Evolutionary conservation across 2,797 vertebrate species (phyloP), one percentile per base, ranked within the genome.

Genomic region (Notoglanidium macrostoma): DNA sequence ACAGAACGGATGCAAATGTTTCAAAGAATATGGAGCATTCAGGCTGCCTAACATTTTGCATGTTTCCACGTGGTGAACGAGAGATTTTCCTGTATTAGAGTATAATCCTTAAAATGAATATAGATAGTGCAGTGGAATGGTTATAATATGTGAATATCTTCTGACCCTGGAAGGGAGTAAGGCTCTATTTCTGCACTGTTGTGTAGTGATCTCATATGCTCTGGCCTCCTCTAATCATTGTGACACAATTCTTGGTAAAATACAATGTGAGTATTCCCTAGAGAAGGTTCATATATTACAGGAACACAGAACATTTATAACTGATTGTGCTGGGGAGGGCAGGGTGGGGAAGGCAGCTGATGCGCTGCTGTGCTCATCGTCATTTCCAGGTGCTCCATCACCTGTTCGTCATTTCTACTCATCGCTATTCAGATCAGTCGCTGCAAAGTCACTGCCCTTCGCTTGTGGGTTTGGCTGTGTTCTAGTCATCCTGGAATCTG

Each of bases 211-310:
- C 78, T 88, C 59, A 86, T 46, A 26, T 1, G 4, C 51, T 70
- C 35, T 59, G 46, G 72, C 51, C 57, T 78, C 2, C 59, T 83
- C 35, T 59, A 87, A 85, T 86, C 77, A 83, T 11, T 29, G 19
- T 85, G 65, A 87, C 65, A 81, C 61, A 73, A 12, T 86, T 88
- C 87, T 81, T 78, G 77, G 44, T 84, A 72, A 86, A 83, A 85
- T 74, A 49, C 23, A n/a, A 61, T 46, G 86, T 55, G 6, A 84
- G 63, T 83, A 78, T 72, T 85, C 70, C 55, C 44, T 32, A 70
- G 78, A 87, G 63, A 68, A 83, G 70, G 73, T 88, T 78, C 54
- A 51, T 81, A 63, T 84, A 61, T 86, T 81, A 46, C 29, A 61
- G 67, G 85, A 83, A 86, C 68, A 73, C 70, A 46, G 55, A 57